phyloP scores from a whole-genome alignment of 1,140 invertebrate species.

The Holotrichia oblita region DNA sequence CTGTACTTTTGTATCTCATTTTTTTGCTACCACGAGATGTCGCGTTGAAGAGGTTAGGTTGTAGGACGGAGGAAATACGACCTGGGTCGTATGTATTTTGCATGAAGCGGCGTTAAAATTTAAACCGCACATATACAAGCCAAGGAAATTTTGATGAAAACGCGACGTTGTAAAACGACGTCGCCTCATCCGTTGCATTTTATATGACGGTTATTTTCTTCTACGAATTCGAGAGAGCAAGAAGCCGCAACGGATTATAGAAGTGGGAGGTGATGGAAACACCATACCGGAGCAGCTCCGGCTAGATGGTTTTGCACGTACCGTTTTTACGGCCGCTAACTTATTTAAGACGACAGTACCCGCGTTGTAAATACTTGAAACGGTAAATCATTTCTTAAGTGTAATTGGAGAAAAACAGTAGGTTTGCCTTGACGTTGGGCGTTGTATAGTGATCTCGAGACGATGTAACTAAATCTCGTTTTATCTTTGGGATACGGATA shows the following conservation, averaged over 20 bases:
- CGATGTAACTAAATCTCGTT: slow-evolving; percentile 3
- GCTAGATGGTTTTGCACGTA: background rate
- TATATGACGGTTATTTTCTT: background rate
- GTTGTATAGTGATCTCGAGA: slow-evolving; percentile 11
- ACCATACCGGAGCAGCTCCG: background rate
- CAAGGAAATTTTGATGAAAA: slow-evolving; percentile 29
- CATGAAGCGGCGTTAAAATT: slow-evolving; percentile 14
- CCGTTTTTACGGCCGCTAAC: slow-evolving; percentile 30
- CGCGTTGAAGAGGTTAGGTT: background rate
- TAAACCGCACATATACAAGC: slow-evolving; percentile 3
- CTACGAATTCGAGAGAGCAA: no score
- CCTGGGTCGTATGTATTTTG: slow-evolving; percentile 3
- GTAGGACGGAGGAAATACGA: background rate
- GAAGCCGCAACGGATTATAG: background rate
- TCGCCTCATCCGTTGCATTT: background rate
- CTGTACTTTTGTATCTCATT: background rate
- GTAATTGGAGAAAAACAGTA: background rate
- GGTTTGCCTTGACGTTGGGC: background rate
- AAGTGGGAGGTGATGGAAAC: background rate
- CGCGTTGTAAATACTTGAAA: slow-evolving; percentile 11
- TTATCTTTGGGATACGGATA: background rate
- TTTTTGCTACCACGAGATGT: background rate
- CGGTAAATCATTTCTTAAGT: slow-evolving; percentile 31
- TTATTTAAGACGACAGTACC: slow-evolving; percentile 9
- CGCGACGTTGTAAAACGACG: slow-evolving; percentile 19